phyloP scores from a whole-genome alignment of 2,888 invertebrate species.

The Drosophila eohydei region DNA sequence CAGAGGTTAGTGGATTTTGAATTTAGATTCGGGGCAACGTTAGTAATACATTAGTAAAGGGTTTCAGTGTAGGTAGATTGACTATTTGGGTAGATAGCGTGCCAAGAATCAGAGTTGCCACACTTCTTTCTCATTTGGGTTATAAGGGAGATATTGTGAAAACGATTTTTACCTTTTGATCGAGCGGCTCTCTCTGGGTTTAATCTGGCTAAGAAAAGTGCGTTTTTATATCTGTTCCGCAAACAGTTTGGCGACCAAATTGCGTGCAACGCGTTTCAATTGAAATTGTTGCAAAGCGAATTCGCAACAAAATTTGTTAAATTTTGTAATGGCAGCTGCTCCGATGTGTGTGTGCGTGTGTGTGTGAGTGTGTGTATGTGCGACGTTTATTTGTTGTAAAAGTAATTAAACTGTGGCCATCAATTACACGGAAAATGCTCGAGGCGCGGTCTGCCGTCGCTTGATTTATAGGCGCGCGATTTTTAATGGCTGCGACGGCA shows the following conservation, averaged over 20 bases:
- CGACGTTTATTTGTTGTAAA: slow-evolving; percentile 76
- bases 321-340: slow-evolving; percentile 51
- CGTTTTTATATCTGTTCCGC: slow-evolving; percentile 1
- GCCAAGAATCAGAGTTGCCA: slow-evolving; percentile 24
- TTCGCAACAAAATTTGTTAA: slow-evolving; percentile 79
- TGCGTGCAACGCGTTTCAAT: slow-evolving; percentile 51
- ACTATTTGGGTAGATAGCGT: slow-evolving; percentile 7
- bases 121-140: slow-evolving; percentile 20
- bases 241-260: slow-evolving; percentile 31
- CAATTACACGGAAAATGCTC: slow-evolving; percentile 73
- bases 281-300: slow-evolving; percentile 58
- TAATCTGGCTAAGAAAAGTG: slow-evolving; percentile 21
- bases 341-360: slow-evolving; percentile 19
- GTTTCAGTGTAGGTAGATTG: not conserved
- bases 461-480: slow-evolving; percentile 76
- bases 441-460: slow-evolving; percentile 60
- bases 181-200: slow-evolving; percentile 16
- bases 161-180: slow-evolving; percentile 44
- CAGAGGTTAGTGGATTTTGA: not conserved
- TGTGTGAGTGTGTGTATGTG: slow-evolving; percentile 35
- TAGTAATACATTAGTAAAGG: slow-evolving; percentile 25
- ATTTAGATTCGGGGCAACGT: not conserved
- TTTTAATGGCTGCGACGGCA: slow-evolving; percentile 73
- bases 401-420: slow-evolving; percentile 75
- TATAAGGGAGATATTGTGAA: slow-evolving; percentile 10